These are phyloP conservation scores for Dromiciops gliroides DNA, from an alignment of 2,113 vertebrate species.

Conservation along the genomic window DNA sequence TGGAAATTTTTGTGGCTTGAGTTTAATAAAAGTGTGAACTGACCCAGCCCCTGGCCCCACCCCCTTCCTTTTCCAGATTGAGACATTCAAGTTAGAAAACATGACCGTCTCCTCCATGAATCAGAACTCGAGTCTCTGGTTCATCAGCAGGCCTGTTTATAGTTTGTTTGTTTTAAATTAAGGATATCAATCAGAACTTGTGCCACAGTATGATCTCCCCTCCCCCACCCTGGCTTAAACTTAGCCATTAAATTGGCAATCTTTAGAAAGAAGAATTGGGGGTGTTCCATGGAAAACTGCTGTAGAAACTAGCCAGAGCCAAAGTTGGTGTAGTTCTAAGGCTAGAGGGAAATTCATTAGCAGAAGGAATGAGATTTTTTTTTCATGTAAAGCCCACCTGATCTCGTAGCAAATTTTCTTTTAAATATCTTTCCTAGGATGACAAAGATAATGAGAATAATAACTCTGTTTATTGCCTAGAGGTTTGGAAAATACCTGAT, in stretches of 20 bases:
- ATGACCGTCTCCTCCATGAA: background rate
- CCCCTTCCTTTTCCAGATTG: conserved; percentile 2
- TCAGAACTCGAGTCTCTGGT: background rate
- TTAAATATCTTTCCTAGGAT: conserved; percentile 36
- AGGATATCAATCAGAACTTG: conserved; percentile 42
- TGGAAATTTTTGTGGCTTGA: conserved; percentile 57
- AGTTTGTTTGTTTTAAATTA: conserved; percentile 56
- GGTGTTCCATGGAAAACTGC: conserved; percentile 50
- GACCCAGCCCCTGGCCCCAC: background rate
- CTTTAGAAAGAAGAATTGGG: conserved; percentile 50
- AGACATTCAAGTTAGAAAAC: conserved; percentile 35
- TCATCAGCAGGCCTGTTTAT: conserved; percentile 26
- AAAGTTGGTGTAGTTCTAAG: conserved; percentile 16
- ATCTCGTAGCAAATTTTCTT: conserved; percentile 31
- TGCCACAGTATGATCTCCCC: conserved; percentile 38
- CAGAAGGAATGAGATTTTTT: conserved; percentile 41
- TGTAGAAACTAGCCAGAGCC: conserved; percentile 46
- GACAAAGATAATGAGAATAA: background rate
- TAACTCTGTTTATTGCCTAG: background rate
- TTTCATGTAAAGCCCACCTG: conserved; percentile 49
- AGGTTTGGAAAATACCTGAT: background rate
- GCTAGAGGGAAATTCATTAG: conserved; percentile 60
- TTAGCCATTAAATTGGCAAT: conserved; percentile 54
- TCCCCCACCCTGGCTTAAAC: too few relatives aligned
- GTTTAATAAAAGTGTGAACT: conserved; percentile 71